phyloP scores from a whole-genome alignment of 2,797 vertebrate species.

The Austrolebias charrua region DNA sequence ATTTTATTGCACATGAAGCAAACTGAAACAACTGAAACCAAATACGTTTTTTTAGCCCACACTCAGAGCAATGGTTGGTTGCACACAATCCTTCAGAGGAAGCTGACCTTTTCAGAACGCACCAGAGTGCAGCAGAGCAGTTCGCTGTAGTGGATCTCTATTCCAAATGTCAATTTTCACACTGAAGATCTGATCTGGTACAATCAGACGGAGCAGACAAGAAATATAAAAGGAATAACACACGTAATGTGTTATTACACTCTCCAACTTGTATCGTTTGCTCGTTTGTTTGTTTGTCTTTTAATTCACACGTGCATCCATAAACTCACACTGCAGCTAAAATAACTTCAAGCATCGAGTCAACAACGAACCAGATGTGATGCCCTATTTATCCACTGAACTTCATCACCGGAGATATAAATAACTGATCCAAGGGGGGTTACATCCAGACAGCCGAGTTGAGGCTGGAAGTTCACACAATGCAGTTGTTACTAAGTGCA shows the following conservation, averaged over 20 bases:
- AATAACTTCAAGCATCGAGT: constrained; percentile 32
- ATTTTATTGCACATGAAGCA: constrained; percentile 19
- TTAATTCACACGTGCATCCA: constrained; percentile 6
- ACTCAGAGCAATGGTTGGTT: constrained; percentile 29
- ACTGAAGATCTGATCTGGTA: constrained; percentile 55
- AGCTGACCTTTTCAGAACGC: constrained; percentile 70
- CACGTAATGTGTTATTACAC: constrained; percentile 5
- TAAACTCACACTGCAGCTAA: constrained; percentile 15
- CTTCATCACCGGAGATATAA: constrained; percentile 66
- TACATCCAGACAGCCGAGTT: constrained; percentile 44
- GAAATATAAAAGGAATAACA: constrained; percentile 24
- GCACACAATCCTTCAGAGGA: constrained; percentile 54
- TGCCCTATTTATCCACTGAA: constrained; percentile 58
- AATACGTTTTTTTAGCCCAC: constrained; percentile 19
- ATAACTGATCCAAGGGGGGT: constrained; percentile 58
- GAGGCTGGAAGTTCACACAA: constrained; percentile 60
- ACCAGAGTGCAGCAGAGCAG: constrained; percentile 54
- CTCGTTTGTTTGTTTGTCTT: not conserved
- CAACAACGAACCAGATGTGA: constrained; percentile 51
- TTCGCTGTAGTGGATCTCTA: constrained; percentile 56
- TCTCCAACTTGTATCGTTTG: not conserved
- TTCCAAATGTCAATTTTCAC: constrained; percentile 72
- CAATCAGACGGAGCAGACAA: constrained; percentile 28
- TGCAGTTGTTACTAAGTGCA: constrained; percentile 48
- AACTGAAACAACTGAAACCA: constrained; percentile 25